These are phyloP conservation scores for Escarpia spicata DNA, from an alignment of 2,888 invertebrate genomes.

Conservation along the genomic window DNA sequence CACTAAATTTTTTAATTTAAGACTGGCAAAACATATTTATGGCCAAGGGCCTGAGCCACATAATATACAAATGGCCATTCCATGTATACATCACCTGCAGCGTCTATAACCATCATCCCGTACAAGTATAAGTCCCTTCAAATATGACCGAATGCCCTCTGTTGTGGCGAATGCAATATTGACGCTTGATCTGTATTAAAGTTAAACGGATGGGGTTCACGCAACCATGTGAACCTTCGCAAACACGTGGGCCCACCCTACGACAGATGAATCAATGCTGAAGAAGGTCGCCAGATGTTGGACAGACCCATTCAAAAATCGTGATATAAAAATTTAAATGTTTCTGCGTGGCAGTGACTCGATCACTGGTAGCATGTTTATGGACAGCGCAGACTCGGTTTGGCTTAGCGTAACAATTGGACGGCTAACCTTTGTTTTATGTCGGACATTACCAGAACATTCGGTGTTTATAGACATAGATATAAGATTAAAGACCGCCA, in stretches of 20 bases:
- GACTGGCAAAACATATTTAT: too few relatives aligned
- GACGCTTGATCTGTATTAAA: neutral
- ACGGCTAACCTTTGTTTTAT: neutral
- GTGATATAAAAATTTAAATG: neutral
- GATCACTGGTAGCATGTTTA: neutral
- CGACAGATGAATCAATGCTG: neutral
- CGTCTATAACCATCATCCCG: neutral
- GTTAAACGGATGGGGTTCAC: neutral
- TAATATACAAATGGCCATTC: neutral
- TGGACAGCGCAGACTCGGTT: neutral
- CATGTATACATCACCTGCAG: neutral
- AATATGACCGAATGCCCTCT: neutral
- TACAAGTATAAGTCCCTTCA: neutral
- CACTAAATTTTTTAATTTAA: too few relatives aligned
- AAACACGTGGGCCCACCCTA: neutral
- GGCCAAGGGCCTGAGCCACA: too few relatives aligned
- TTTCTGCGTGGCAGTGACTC: neutral
- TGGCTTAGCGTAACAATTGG: neutral
- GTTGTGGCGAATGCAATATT: conserved; percentile 2
- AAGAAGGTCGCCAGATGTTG: neutral
- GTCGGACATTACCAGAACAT: neutral
- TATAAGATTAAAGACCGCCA: neutral
- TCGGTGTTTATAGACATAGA: neutral
- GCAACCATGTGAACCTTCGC: neutral
- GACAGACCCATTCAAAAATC: neutral